These are phyloP conservation scores for Phaetusa simplex DNA, from an alignment of 2,113 vertebrate genomes.

Conservation along the genomic window DNA sequence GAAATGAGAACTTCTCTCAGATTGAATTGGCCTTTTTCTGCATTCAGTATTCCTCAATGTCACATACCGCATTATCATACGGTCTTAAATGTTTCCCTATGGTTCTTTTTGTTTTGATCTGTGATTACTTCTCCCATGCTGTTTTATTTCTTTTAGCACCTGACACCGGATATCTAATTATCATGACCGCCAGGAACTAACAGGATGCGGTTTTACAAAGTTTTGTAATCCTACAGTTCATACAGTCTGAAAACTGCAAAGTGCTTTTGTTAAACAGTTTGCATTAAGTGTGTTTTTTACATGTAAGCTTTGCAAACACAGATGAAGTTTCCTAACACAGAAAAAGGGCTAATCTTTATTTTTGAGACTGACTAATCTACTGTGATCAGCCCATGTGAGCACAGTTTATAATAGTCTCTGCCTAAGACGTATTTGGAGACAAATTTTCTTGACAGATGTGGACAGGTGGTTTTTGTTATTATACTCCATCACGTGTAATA, in stretches of 20 bases:
- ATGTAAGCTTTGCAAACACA: background rate
- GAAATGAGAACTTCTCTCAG: background rate
- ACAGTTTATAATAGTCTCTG: background rate
- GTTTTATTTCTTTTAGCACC: background rate
- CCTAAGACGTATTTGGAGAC: constrained; percentile 10
- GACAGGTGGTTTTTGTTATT: background rate
- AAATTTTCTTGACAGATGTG: constrained; percentile 43
- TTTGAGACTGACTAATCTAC: background rate
- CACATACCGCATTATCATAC: background rate
- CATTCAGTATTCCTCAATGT: background rate
- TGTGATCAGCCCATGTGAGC: background rate
- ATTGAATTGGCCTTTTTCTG: background rate
- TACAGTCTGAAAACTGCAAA: background rate
- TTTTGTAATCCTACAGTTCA: background rate
- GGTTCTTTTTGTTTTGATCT: background rate
- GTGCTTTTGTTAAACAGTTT: background rate
- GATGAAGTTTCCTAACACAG: background rate
- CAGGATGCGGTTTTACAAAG: background rate
- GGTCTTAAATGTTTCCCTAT: background rate
- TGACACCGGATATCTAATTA: background rate
- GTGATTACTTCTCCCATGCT: background rate
- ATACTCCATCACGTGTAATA: background rate
- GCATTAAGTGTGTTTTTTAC: fast-evolving
- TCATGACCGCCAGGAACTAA: fast-evolving
- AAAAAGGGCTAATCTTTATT: background rate